A percentile compares a stretch with the other conserved stretches of the same genome.
Conservation (phyloP, 1,140 invertebrate genomes). For the Drosophila punjabiensis region DNA sequence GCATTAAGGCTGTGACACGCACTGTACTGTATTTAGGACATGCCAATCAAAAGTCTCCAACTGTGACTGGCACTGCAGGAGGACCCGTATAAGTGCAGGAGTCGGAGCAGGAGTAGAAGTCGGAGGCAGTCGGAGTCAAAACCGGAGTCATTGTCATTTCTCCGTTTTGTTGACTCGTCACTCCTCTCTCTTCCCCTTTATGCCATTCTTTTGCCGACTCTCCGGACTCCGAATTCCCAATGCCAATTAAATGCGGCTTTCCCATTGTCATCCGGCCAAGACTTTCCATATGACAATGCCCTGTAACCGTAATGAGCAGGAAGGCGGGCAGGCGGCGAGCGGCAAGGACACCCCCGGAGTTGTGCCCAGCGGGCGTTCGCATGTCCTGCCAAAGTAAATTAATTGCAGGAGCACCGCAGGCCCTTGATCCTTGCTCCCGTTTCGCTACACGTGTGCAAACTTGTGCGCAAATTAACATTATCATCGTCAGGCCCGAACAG, state of each 20-base stretch:
- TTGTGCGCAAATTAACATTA: conserved; percentile 80
- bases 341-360: conserved; percentile 15
- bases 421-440: conserved; percentile 49
- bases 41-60: conserved; percentile 77
- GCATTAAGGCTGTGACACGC: conserved; percentile 11
- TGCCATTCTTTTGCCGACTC: conserved; percentile 33
- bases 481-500: conserved; percentile 44
- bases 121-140: conserved; percentile 19
- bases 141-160: conserved; percentile 59
- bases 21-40: conserved; percentile 57
- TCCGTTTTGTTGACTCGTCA: conserved; percentile 58
- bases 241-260: conserved; percentile 78
- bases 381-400: conserved; percentile 84
- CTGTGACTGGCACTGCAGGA: conserved; percentile 53
- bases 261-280: conserved; percentile 61
- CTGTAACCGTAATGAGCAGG: conserved; percentile 65
- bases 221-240: conserved; percentile 50
- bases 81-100: conserved; percentile 18
- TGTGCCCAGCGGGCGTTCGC: conserved; percentile 65
- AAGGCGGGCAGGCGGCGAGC: conserved; percentile 4
- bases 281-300: conserved; percentile 70
- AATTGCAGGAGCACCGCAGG: conserved; percentile 58
- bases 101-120: neutral
- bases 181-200: conserved; percentile 14
- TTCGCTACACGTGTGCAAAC: conserved; percentile 52